Base-by-base conservation (phyloP, 1,140 invertebrate genomes). In the Drosophila subobscura region DNA sequence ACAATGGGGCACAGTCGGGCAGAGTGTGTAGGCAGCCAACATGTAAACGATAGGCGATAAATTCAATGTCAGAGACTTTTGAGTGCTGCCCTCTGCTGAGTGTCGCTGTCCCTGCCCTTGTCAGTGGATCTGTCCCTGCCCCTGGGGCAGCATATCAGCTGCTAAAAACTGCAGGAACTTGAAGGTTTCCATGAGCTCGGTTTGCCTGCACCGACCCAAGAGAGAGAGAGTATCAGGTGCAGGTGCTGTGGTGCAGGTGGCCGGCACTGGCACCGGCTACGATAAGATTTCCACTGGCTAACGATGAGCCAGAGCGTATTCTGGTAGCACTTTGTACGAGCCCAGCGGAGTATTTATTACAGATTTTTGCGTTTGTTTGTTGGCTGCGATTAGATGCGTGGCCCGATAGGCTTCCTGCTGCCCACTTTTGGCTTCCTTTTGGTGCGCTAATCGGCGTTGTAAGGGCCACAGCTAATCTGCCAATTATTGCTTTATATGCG, bases 221-320 rank as follows among this genome's bases (percentile, higher is more conserved):
- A 4, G 10, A 37, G 33, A 20, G 16, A 20, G 16, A 20, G 16
- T 20, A 20, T 20, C 16, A 20, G 16, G 16, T 20, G 16, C 16
- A 20, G 1, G 16, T 8, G 29, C 29, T 33, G 29, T 33, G 29
- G 33, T 37, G 33, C 33, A 37, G 33, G 33, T 37, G 33, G 33
- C 33, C 33, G 3, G 33, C 53, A 12, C 5, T 71, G 25, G 47
- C 47, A n/a, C n/a, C n/a, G n/a, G 7, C 4, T 37, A 3, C 14
- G 72, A 84, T 84, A 85, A 84, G 79, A 84, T 84, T 84, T 85
- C 42, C 54, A 71, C 41, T 50, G 64, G 56, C 49, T 7, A 46
- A 49, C 14, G 22, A 29, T 44, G 40, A 52, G 37, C 12, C 33
- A 12, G 33, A 37, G 33, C 33, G 33, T 12, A 12, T 12, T 4